Base-by-base conservation (phyloP, 2,113 vertebrate genomes). In the Saguinus midas region DNA sequence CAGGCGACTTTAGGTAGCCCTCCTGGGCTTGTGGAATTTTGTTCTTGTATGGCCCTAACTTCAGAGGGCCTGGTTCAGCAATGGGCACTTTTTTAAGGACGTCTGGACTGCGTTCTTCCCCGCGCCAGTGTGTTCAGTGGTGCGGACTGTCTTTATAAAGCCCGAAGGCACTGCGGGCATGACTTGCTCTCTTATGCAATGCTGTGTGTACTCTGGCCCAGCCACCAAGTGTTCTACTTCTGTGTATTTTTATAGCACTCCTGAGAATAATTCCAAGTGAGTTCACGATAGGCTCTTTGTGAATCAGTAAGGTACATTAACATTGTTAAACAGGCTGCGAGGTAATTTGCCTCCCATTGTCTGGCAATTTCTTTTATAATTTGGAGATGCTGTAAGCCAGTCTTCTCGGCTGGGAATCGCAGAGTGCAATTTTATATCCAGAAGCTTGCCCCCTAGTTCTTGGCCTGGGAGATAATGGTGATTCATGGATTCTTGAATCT, bases 41-140 rank as follows among this genome's bases (percentile, higher is more conserved):
- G 73, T 55, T 45, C 57, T 16, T 18, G 55, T 2, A 27, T 11
- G 13, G 1, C 6, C 17, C 12, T 70, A 27, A 9, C 17, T 14
- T 18, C 8, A 6, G 17, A 35, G 18, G 70, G 70, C 48, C 29
- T 43, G 57, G 35, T 29, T 10, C 25, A 29, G 70, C 5, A 4
- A 35, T 3, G 2, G 50, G 20, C 16, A 29, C 84, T 68, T 32
- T 25, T 11, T 10, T 1, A 37, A 73, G 35, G 29, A 43, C 20
- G 5, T 83, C 20, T 8, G 0, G 14, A 6, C 16, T 0, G 1
- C 27, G 3, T 50, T 70, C 29, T 40, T 50, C 0, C 8, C 2
- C 3, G 21, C 0, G 2, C 29, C 0, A 0, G 16, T 0, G 1
- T 48, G 29, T 37, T 43, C 7, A 0, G 35, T 8, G 10, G 5